Base-by-base conservation (phyloP, 2,888 invertebrate species). In the Pyrgus malvae region DNA sequence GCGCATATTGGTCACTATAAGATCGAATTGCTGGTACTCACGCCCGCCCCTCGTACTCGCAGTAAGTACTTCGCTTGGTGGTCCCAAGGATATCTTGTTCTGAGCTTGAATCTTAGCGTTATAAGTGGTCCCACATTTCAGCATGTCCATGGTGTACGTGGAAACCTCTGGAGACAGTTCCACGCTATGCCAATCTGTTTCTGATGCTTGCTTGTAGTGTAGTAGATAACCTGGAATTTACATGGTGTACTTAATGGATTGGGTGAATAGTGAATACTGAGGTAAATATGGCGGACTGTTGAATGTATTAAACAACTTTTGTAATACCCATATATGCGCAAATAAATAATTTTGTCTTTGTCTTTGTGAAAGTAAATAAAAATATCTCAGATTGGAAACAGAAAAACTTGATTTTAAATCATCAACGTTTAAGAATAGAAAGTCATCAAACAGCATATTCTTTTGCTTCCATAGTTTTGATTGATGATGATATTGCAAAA, bases 71-170 rank as follows among this genome's bases (percentile, higher is more conserved):
- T 92, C 87, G 68, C 96, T 95, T 0, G 93, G 91, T 2, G 92
- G 92, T 55, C 96, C 95, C 3, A 92, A 91, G 0, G 96, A 96
- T 23, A 96, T 94, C 64, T 93, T 92, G 80, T 96, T 97, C 56
- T 92, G 92, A 0, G 96, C 95, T 19, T 93, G 93, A 56, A 96
- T 90, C 62, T 93, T 93, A 1, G 96, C 93, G 64, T 93, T 92
- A 74, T 97, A 97, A 0, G 92, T 91, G 0, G 95, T 94, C 0
- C 97, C 96, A 68, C 96, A 97, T 63, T 93, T 93, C 0, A 97
- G 84, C 70, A 93, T 93, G 53, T 94, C 93, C 67, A 96, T 86
- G 0, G 93, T 93, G 71, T 93, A 93, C 0, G 94, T 93, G 3
- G 92, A 92, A 57, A 94, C 92, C 68, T 96, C 95, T 0, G 96